Evolutionary conservation across 1,140 invertebrate species (phyloP).

Genomic region (Panulirus ornatus): DNA sequence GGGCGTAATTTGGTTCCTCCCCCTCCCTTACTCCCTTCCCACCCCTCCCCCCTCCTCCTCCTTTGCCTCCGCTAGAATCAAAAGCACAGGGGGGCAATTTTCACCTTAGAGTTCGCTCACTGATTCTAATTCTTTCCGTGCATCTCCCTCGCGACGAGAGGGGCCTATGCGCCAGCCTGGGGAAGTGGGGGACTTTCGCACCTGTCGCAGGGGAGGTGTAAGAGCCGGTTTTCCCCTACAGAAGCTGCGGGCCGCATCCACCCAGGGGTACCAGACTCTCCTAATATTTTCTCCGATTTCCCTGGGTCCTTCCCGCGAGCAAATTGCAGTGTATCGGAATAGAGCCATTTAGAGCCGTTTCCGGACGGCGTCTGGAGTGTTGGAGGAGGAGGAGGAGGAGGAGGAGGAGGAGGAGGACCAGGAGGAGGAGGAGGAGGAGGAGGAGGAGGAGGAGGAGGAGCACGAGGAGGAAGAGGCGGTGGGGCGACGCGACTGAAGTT

Average conservation of each 20-base stretch:
- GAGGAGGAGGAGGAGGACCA: constrained; percentile 18
- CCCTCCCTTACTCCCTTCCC: background rate
- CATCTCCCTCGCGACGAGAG: background rate
- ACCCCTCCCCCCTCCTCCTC: background rate
- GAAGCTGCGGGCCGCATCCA: background rate
- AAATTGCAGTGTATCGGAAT: constrained; percentile 71
- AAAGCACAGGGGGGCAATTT: constrained; percentile 57
- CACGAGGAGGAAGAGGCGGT: too few species aligned
- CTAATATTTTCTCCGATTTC: constrained; percentile 71
- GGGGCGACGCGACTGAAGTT: too few species aligned
- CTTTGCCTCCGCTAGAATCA: constrained; percentile 36
- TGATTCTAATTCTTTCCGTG: constrained; percentile 60
- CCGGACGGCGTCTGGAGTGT: constrained; percentile 33
- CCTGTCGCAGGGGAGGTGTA: background rate
- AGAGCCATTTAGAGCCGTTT: constrained; percentile 70
- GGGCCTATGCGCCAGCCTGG: constrained; percentile 8
- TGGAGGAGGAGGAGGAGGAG: background rate
- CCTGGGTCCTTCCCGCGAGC: constrained; percentile 38
- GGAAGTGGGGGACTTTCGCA: background rate
- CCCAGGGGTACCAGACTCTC: background rate
- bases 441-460: constrained; percentile 12
- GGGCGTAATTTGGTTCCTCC: constrained; percentile 50
- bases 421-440: constrained; percentile 6
- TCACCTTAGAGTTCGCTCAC: constrained; percentile 66
- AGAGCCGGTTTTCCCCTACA: constrained; percentile 4